Conservation (phyloP, 2,888 invertebrate genomes). For the Cremastobaeus sp. region DNA sequence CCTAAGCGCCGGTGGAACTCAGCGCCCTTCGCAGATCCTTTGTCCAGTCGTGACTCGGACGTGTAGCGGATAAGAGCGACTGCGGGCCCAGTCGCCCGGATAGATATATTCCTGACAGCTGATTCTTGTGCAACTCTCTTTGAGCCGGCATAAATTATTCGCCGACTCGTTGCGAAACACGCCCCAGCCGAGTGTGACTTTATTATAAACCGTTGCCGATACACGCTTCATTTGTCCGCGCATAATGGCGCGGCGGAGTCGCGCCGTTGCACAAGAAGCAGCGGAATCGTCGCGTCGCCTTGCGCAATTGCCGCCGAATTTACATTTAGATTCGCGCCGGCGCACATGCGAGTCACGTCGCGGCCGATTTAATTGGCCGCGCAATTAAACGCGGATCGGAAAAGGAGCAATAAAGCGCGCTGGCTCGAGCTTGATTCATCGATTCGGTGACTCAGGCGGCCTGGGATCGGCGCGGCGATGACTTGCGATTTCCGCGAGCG, state of each 20-base stretch:
- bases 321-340: conserved; percentile 23
- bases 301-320: conserved; percentile 21
- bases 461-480: conserved; percentile 28
- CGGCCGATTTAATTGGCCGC: conserved; percentile 24
- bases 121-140: conserved; percentile 69
- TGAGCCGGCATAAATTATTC: conserved; percentile 69
- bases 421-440: conserved; percentile 27
- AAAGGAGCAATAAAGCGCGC: background rate
- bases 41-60: conserved; percentile 66
- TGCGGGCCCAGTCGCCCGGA: conserved; percentile 63
- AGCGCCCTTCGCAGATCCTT: conserved; percentile 66
- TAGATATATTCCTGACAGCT: conserved; percentile 62
- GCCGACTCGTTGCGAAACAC: conserved; percentile 55
- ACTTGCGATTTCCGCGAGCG: conserved; percentile 55
- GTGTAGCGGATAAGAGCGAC: conserved; percentile 68
- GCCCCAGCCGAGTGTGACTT: conserved; percentile 58
- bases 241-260: conserved; percentile 24
- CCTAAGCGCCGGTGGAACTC: conserved; percentile 41
- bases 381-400: conserved; percentile 24
- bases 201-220: conserved; percentile 58
- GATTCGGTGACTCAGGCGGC: background rate
- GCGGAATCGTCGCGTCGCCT: conserved; percentile 31
- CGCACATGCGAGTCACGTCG: conserved; percentile 10
- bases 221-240: conserved; percentile 49
- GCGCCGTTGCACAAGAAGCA: conserved; percentile 38